Conservation (phyloP, 2,113 vertebrate genomes). For the Okapia johnstoni region DNA sequence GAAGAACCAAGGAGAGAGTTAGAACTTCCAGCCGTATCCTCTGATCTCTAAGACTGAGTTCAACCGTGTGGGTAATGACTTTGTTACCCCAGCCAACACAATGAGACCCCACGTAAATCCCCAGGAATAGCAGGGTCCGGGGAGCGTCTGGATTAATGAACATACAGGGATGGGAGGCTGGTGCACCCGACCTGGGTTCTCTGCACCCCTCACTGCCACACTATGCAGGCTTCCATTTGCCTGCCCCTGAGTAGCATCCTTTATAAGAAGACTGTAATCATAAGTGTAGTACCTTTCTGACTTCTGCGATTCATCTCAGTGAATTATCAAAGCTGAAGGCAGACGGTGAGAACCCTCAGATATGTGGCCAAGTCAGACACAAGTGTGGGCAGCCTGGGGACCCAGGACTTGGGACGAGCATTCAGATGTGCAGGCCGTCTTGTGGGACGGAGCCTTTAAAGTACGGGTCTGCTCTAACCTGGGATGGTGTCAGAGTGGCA, state of each 20-base stretch:
- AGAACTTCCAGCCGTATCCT: not conserved
- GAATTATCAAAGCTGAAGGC: not conserved
- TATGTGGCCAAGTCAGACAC: not conserved
- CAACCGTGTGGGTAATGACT: not conserved
- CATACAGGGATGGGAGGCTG: not conserved
- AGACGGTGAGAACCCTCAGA: not conserved
- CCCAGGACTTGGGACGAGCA: fast-evolving
- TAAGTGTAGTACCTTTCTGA: not conserved
- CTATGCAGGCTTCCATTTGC: not conserved
- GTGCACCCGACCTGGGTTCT: not conserved
- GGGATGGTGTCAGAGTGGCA: not conserved
- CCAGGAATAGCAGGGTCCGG: fast-evolving
- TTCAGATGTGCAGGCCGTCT: not conserved
- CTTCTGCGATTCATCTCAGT: not conserved
- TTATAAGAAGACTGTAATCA: not conserved
- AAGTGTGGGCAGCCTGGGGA: not conserved
- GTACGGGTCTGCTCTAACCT: not conserved
- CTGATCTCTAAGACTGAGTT: not conserved
- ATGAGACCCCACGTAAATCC: not conserved
- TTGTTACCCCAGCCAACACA: not conserved
- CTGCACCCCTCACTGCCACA: fast-evolving
- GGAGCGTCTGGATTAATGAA: not conserved
- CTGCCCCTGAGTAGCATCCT: not conserved
- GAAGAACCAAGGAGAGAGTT: not conserved
- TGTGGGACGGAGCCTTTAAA: not conserved